Base-by-base conservation (phyloP, 2,888 invertebrate species). In the Oithona nana region DNA sequence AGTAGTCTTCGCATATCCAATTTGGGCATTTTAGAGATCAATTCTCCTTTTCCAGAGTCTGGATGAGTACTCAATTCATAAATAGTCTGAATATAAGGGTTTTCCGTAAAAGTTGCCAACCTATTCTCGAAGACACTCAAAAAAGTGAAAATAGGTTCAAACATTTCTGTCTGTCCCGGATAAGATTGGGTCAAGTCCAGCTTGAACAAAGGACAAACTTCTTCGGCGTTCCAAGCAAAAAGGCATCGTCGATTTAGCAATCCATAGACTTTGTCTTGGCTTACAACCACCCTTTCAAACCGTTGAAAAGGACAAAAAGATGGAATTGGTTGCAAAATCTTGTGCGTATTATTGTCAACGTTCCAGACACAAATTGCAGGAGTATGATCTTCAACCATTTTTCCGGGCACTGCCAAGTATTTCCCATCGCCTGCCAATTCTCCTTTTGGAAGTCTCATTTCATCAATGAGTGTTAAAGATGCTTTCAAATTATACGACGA, bases 391-490 rank as follows among this genome's bases (percentile, higher is more conserved):
- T 16, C 26, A 16, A 11, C 16, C 24, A 54, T 54, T 6, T 54
- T 20, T 24, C 54, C 54, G 3, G 54, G 54, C 3, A 54, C 26
- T 20, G 26, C 54, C 8, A 54, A 26, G 24, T 54, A 26, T 26
- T 54, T 54, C 16, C 54, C 54, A 54, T 54, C 54, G 3, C 54
- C 54, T 24, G 54, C 22, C 3, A 54, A 24, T 26, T 54, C 54
- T 24, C 26, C 54, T 3, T 54, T 20, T 4, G 54, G 54, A 26
- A 24, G 26, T 24, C 54, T 20, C 54, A 54, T 54, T 54, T 54
- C 54, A 20, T 54, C 54, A 20, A 54, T 26, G 16, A 54, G 24
- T 24, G 54, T 20, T 16, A 54, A 6, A 3, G 54, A 54, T 3
- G 20, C 24, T 3, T 24, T 20, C 54, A 24, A 24, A 16, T 54